phyloP scores from a whole-genome alignment of 1,140 invertebrate species.

The Pseudomyrmex flavicornis region DNA sequence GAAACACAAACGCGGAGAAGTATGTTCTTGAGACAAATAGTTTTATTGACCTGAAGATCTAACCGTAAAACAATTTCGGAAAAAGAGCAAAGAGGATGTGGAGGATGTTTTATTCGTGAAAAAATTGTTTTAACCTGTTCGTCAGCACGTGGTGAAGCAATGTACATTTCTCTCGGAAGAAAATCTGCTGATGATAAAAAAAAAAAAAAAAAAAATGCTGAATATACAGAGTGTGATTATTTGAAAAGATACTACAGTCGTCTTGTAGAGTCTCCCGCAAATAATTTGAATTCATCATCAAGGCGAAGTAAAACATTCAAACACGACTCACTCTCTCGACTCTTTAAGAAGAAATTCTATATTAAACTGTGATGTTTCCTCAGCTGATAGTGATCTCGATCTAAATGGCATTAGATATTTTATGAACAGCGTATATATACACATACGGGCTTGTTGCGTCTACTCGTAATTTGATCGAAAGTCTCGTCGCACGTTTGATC shows the following conservation, averaged over 20 bases:
- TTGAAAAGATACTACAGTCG: neutral
- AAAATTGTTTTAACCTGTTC: neutral
- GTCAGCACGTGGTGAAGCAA: neutral
- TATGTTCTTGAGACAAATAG: constrained; percentile 13
- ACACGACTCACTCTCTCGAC: neutral
- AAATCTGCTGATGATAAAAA: neutral
- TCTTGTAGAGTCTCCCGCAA: neutral
- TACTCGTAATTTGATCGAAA: constrained; percentile 32
- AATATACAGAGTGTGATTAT: constrained; percentile 3
- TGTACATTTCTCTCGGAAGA: neutral
- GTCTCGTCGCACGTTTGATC: constrained; percentile 23
- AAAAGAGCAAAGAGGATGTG: neutral
- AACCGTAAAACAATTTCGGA: constrained; percentile 8
- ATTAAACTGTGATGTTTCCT: constrained; percentile 33
- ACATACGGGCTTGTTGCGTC: constrained; percentile 15
- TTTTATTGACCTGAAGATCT: constrained; percentile 12
- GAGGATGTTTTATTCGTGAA: neutral
- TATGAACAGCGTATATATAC: neutral
- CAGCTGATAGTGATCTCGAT: constrained; percentile 52
- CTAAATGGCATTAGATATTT: constrained; percentile 40
- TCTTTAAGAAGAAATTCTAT: constrained; percentile 11
- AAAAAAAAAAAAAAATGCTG: neutral
- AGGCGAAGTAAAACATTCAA: neutral
- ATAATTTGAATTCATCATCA: neutral
- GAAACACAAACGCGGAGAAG: neutral